Percentiles rank a stretch among this genome's conserved stretches.
phyloP scores from a whole-genome alignment of 1,140 invertebrate species.

The Nilaparvata lugens region DNA sequence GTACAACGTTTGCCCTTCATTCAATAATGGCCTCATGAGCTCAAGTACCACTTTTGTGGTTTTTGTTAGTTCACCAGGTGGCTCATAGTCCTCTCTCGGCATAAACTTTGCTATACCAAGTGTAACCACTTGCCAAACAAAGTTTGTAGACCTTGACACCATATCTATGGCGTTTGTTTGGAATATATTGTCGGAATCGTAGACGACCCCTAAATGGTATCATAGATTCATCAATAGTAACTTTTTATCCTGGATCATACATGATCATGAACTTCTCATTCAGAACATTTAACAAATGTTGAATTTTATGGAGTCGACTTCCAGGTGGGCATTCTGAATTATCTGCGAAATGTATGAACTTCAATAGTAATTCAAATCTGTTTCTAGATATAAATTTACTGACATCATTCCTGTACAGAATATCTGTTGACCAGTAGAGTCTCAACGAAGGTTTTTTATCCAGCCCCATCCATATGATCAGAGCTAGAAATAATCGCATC shows the following conservation, averaged over 20 bases:
- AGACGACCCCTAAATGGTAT: constrained; percentile 33
- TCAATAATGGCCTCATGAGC: constrained; percentile 18
- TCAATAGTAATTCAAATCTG: constrained; percentile 12
- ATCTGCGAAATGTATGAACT: constrained; percentile 10
- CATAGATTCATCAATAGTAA: constrained; percentile 35
- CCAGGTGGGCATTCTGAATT: not conserved
- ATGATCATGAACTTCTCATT: constrained; percentile 18
- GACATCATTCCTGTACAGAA: constrained; percentile 9
- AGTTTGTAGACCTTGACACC: constrained; percentile 35
- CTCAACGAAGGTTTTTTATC: constrained; percentile 2
- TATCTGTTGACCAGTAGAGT: constrained; percentile 9
- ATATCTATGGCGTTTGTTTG: constrained; percentile 34
- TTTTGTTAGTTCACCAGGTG: not conserved
- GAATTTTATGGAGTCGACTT: constrained; percentile 21
- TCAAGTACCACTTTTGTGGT: constrained; percentile 14
- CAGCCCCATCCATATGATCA: constrained; percentile 8
- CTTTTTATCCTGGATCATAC: constrained; percentile 22
- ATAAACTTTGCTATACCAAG: constrained; percentile 28
- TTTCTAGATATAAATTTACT: constrained; percentile 6
- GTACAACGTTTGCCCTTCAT: constrained; percentile 22
- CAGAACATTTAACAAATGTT: constrained; percentile 11
- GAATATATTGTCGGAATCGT: constrained; percentile 35
- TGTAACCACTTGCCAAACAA: constrained; percentile 26
- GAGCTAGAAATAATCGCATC: not conserved
- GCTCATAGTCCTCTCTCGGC: constrained; percentile 7